Percentiles rank a stretch among this genome's conserved stretches.
Conservation (phyloP, 2,888 invertebrate species). For the Stenchaetothrips biformis region DNA sequence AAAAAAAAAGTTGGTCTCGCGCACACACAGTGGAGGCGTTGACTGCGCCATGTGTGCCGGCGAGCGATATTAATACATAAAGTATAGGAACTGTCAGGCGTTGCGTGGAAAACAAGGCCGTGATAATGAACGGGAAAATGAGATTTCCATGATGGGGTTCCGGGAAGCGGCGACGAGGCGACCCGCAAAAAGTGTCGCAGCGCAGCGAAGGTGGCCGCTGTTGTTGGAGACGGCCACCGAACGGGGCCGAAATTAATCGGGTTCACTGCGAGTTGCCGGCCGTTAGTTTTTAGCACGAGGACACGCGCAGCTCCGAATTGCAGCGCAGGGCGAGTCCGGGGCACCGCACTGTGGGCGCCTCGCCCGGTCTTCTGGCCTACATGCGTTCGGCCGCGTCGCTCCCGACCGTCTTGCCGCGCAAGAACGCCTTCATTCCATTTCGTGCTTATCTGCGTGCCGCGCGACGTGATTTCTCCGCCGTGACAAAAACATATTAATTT, state of each 20-base stretch:
- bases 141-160: not conserved
- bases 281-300: not conserved
- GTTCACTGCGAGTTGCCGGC: not conserved
- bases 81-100: not conserved
- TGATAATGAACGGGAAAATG: constrained; percentile 12
- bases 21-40: constrained; percentile 10
- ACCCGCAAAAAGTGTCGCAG: not conserved
- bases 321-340: not conserved
- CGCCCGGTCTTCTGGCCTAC: not conserved
- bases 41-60: constrained; percentile 4
- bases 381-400: not conserved
- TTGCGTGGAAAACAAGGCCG: not conserved
- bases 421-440: not conserved
- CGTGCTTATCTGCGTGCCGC: too few relatives aligned
- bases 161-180: not conserved
- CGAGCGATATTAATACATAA: constrained; percentile 16
- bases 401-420: not conserved
- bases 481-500: constrained; percentile 17
- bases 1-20: not conserved
- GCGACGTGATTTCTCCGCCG: not conserved
- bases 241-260: not conserved
- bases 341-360: not conserved
- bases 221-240: too few relatives aligned
- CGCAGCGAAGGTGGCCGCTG: not conserved
- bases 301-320: too few relatives aligned